Evolutionary conservation across 2,888 invertebrate genomes (phyloP).

Genomic region (Melangyna quadrimaculata): DNA sequence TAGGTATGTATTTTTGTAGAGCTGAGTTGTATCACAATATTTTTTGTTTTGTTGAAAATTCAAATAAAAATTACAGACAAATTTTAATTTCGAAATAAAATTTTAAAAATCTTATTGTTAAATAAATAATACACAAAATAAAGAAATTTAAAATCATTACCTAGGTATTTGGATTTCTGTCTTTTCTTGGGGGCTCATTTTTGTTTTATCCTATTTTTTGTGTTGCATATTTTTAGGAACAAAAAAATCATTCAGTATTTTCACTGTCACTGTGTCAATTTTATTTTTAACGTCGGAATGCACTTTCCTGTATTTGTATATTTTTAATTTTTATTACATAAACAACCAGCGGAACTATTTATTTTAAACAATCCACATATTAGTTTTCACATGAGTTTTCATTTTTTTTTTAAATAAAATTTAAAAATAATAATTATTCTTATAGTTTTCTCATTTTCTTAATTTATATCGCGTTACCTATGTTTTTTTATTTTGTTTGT

Average conservation of each 20-base stretch:
- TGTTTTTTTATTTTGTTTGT: neutral
- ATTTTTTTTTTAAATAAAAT: neutral
- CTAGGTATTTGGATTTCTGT: neutral
- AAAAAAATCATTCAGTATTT: neutral
- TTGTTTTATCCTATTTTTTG: constrained; percentile 31
- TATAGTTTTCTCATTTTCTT: neutral
- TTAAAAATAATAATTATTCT: neutral
- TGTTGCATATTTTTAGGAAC: constrained; percentile 36
- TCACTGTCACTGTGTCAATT: constrained; percentile 57
- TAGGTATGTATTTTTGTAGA: neutral
- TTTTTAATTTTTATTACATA: constrained; percentile 5
- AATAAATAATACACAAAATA: neutral
- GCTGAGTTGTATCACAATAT: neutral
- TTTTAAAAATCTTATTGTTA: neutral
- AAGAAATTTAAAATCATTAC: constrained; percentile 31
- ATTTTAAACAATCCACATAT: neutral
- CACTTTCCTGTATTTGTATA: neutral
- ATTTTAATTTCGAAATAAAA: neutral
- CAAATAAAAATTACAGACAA: too few relatives aligned
- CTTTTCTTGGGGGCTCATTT: neutral
- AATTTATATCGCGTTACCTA: constrained; percentile 23
- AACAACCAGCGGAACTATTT: neutral
- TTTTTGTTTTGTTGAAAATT: too few relatives aligned
- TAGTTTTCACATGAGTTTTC: neutral
- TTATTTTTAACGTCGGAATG: neutral